Base-by-base conservation (phyloP, 2,797 vertebrate genomes). In the Coregonus ussuriensis region DNA sequence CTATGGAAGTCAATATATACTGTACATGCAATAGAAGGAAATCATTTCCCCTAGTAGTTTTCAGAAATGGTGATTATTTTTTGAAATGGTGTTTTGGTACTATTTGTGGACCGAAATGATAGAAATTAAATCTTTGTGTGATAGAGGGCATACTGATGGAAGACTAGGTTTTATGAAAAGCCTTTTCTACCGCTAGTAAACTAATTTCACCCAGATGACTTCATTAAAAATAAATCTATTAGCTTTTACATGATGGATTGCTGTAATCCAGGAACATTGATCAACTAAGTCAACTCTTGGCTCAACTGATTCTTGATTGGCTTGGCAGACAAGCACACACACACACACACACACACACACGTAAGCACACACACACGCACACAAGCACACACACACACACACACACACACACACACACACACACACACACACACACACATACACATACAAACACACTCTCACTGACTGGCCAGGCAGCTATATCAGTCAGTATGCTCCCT, bases 401-500 rank as follows among this genome's bases (percentile, higher is more conserved):
- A 73, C 71, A 72, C 29, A 56, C 71, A 21, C 51, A 76, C 74
- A 56, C 66, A 56, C 29, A 37, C 74, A 47, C 59, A 47, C 66
- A 79, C 74, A 33, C n/a, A n/a, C 11, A 54, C 35, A 72, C 71
- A 31, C 71, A 72, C 71, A 31, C 71, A 31, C 71, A 18, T 47
- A 31, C 51, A 54, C 71, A 72, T 51, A 56, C 71, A 72, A 51
- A 35, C 52, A 72, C 71, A 18, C 25, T 54, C 71, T 35, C 71
- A 73, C 71, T 21, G 51, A 76, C 47, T 25, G 56, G 51, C 29
- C 41, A 41, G 56, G 78, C 25, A 75, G 54, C 41, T 14, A 68
- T n/a, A 37, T 41, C 29, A 15, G 4, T 14, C 16, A 15, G 33
- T 59, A 31, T 6, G 6, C 63, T 33, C 74, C n/a, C n/a, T 65